Conservation (phyloP, 1,140 invertebrate genomes). For the Eumaeus atala region DNA sequence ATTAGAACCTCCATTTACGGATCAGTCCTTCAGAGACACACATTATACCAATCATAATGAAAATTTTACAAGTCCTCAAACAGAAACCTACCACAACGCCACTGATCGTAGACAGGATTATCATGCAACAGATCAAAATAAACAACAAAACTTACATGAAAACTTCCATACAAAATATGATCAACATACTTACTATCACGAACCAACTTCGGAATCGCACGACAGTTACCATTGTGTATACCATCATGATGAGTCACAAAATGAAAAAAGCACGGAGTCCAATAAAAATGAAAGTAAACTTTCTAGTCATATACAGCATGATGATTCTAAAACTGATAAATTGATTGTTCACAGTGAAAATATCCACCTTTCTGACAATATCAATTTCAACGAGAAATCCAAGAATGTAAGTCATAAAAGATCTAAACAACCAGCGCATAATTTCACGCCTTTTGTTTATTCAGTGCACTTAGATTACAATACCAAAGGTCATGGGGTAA, state of each 20-base stretch:
- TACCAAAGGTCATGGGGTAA: slow-evolving; percentile 21
- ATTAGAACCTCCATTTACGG: neutral
- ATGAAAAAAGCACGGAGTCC: too few relatives aligned
- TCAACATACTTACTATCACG: slow-evolving; percentile 15
- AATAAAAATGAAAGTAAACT: too few relatives aligned
- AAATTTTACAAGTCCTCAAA: neutral
- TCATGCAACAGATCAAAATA: neutral
- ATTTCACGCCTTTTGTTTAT: slow-evolving; percentile 17
- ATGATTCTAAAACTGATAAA: too few relatives aligned
- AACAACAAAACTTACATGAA: slow-evolving; percentile 13
- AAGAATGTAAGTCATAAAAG: too few relatives aligned
- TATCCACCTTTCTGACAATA: too few relatives aligned
- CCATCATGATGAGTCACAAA: too few relatives aligned
- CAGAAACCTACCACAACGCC: neutral
- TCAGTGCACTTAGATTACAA: slow-evolving; percentile 40
- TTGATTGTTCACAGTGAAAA: too few relatives aligned
- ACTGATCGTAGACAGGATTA: neutral
- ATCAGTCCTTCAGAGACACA: neutral
- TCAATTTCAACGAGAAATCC: too few relatives aligned
- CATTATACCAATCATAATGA: neutral
- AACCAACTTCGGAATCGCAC: neutral
- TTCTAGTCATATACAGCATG: too few relatives aligned
- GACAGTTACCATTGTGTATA: neutral
- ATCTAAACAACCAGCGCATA: neutral
- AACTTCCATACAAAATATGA: slow-evolving; percentile 20